phyloP scores from a whole-genome alignment of 2,797 vertebrate species.

The Bradypodion ventrale region DNA sequence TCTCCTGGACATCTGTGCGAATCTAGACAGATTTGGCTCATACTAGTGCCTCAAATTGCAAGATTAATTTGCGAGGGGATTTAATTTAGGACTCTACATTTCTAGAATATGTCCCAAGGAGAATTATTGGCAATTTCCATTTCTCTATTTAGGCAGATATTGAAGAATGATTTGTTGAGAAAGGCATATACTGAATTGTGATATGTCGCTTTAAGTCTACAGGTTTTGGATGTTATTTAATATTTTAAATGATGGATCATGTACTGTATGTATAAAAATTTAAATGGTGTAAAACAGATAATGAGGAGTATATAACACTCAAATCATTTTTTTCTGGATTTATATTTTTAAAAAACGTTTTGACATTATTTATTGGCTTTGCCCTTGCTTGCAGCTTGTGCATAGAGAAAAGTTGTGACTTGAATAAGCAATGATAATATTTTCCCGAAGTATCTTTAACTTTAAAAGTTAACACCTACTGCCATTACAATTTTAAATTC shows the following conservation, averaged over 20 bases:
- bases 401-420: not conserved
- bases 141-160: not conserved
- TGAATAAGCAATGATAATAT: not conserved
- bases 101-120: not conserved
- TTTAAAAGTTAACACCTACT: not conserved
- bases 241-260: not conserved
- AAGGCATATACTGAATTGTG: not conserved
- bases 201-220: not conserved
- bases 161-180: not conserved
- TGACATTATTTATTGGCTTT: not conserved
- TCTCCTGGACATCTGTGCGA: not conserved
- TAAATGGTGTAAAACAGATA: too few relatives aligned
- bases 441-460: not conserved
- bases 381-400: not conserved
- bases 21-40: not conserved
- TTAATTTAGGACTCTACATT: not conserved
- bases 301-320: too few relatives aligned
- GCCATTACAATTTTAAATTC: not conserved
- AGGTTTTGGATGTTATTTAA: not conserved
- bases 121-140: not conserved
- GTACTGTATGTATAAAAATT: too few relatives aligned
- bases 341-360: not conserved
- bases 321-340: too few relatives aligned
- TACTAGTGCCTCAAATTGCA: too few relatives aligned
- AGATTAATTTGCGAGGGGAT: not conserved